Evolutionary conservation across 2,888 invertebrate genomes (phyloP).

Genomic region (Entomobrya multifasciata): DNA sequence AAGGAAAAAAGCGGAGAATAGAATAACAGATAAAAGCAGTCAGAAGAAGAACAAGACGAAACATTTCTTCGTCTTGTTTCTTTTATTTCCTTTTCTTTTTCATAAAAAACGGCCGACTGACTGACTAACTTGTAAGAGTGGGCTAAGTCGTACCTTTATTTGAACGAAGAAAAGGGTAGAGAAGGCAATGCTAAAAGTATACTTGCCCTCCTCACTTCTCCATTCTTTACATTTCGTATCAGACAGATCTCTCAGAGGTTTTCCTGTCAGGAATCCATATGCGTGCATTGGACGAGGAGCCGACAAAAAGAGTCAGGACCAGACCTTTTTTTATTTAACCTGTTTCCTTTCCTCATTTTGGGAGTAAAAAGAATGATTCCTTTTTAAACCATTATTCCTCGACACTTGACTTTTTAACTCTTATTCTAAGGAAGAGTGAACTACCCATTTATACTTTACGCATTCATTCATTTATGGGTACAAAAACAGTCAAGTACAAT

Average conservation of each 20-base stretch:
- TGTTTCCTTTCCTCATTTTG: slow-evolving; percentile 30
- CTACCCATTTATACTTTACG: background rate
- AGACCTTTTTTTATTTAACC: slow-evolving; percentile 54
- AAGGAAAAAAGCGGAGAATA: background rate
- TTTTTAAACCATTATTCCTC: slow-evolving; percentile 16
- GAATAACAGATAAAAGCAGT: slow-evolving; percentile 1
- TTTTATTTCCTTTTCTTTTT: slow-evolving; percentile 28
- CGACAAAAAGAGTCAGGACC: slow-evolving; percentile 9
- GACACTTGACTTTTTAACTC: background rate
- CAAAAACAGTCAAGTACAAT: background rate
- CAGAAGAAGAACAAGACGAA: background rate
- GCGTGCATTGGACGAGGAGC: background rate
- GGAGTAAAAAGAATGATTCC: slow-evolving; percentile 37
- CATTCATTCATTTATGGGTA: no score
- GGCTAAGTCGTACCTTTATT: background rate
- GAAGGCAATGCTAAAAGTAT: background rate
- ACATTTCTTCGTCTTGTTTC: slow-evolving; percentile 36
- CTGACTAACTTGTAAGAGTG: background rate
- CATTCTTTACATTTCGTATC: slow-evolving; percentile 20
- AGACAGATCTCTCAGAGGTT: slow-evolving; percentile 66
- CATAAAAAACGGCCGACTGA: slow-evolving; percentile 4
- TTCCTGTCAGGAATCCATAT: slow-evolving; percentile 64
- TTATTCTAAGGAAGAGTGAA: background rate
- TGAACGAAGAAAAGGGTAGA: background rate
- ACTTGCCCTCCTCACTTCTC: slow-evolving; percentile 4